A percentile compares a stretch with the other conserved stretches of the same genome.
These are phyloP conservation scores for Passer domesticus DNA, from an alignment of 2,113 vertebrate species.

Conservation along the genomic window DNA sequence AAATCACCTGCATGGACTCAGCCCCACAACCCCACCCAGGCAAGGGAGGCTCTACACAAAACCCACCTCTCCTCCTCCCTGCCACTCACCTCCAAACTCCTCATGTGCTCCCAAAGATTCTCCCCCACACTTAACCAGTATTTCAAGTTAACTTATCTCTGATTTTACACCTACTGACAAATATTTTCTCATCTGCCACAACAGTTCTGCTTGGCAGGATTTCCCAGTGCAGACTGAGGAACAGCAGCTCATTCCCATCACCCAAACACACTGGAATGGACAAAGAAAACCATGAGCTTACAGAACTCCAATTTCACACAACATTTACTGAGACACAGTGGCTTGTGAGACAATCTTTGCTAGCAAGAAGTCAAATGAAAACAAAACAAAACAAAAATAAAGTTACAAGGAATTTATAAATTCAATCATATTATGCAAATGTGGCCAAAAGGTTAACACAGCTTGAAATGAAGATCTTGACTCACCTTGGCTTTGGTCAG, in stretches of 20 bases:
- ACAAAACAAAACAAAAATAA: no score
- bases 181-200: not conserved
- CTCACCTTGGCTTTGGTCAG: not conserved
- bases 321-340: not conserved
- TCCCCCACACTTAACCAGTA: not conserved
- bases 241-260: not conserved
- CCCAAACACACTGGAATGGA: not conserved
- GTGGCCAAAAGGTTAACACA: not conserved
- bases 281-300: not conserved
- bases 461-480: not conserved
- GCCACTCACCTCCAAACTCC: not conserved
- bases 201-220: not conserved
- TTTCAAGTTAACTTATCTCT: not conserved
- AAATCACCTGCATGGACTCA: fast-evolving
- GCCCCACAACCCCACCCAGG: not conserved
- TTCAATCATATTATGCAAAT: not conserved
- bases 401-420: not conserved
- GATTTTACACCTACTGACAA: not conserved
- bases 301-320: constrained; percentile 15
- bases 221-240: not conserved
- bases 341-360: not conserved
- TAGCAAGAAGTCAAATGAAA: not conserved
- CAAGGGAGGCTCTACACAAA: not conserved
- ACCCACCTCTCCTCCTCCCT: not conserved
- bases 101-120: not conserved